Base-by-base conservation (phyloP, 1,140 invertebrate genomes). In the Caenorhabditis tropicalis region DNA sequence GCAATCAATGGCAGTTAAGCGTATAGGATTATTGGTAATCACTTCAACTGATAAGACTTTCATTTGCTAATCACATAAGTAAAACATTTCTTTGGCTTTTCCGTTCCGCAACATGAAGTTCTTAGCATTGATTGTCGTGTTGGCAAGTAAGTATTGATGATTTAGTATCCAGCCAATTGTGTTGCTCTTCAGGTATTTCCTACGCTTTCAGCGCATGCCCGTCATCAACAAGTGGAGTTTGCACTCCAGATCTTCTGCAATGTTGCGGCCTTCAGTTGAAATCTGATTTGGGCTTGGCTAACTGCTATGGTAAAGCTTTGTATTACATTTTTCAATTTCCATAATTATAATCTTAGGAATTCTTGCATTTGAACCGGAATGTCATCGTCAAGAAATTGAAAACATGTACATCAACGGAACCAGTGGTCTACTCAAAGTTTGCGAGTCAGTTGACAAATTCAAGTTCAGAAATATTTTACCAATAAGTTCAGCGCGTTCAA, bases 321-420 rank as follows among this genome's bases (percentile, higher is more conserved):
- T 31, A 51, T 48, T 24, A 48, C n/a, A n/a, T n/a, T 46, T 27
- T 43, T 9, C 12, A 31, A 27, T 27, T 70, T 10, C 16, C 7
- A 70, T n/a, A 19, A 27, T 19, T 19, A 27, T 10, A 19, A 16
- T 80, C 19, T 51, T 84, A 84, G 82, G 82, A 33, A 46, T 60
- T 36, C 60, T 84, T 46, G 65, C 39, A 16, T 49, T 43, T 24
- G 82, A 84, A 27, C 82, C 82, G 2, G 82, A 84, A 84, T 84
- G 82, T 33, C 82, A 84, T 51, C 82, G 60, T 24, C 36, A 31
- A 51, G 82, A 84, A 27, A 31, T 84, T 27, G 82, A 84, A 36
- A 74, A 84, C 16, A 60, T 84, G 65, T 84, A 84, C 36, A 60
- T 46, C 15, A 46, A 60, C 15, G 82, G 82, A 10, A 84, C 33